Evolutionary conservation across 2,888 invertebrate species (phyloP).

Genomic region (Aspidiotus destructor): DNA sequence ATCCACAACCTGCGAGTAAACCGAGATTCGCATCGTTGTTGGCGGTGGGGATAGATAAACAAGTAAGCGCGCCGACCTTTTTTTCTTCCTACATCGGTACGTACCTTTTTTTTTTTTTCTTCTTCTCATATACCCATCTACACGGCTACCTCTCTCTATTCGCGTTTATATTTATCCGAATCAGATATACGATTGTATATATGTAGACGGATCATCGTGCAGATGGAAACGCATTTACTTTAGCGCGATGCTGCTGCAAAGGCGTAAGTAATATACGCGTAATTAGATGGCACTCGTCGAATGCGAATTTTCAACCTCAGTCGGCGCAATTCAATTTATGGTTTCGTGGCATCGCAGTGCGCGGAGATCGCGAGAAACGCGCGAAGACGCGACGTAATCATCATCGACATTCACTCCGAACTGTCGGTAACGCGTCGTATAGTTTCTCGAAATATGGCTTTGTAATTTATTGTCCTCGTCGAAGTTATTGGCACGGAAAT

Average conservation of each 20-base stretch:
- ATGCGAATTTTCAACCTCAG: neutral
- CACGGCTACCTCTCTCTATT: conserved; percentile 7
- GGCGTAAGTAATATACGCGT: neutral
- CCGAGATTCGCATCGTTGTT: conserved; percentile 35
- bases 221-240: conserved; percentile 15
- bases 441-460: too few relatives aligned
- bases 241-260: neutral
- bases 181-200: conserved; percentile 5
- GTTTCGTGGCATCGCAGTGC: neutral
- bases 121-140: neutral
- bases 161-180: conserved; percentile 19
- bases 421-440: too few relatives aligned
- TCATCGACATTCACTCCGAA: too few relatives aligned
- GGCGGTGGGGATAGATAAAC: conserved; percentile 35
- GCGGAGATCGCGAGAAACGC: neutral
- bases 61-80: conserved; percentile 25
- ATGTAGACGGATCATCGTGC: conserved; percentile 5
- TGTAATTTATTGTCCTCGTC: too few relatives aligned
- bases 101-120: neutral
- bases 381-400: neutral
- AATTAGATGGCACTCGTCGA: conserved; percentile 7
- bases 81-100: neutral
- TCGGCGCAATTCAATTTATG: neutral
- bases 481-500: too few relatives aligned
- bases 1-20: conserved; percentile 36